phyloP scores from a whole-genome alignment of 1,140 invertebrate species.

The Hyphantria cunea region DNA sequence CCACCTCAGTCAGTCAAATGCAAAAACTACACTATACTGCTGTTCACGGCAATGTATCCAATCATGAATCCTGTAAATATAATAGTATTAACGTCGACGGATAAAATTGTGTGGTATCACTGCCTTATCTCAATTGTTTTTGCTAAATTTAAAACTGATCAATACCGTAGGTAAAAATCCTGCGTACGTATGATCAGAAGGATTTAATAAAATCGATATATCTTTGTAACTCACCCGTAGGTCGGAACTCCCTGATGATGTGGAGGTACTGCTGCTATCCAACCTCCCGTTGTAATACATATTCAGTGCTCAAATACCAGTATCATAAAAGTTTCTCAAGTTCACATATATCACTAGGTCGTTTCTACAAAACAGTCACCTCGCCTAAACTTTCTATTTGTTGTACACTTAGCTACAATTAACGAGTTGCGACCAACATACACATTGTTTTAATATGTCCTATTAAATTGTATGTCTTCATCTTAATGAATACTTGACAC shows the following conservation, averaged over 20 bases:
- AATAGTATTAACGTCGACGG: too few relatives aligned
- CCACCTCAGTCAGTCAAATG: too few relatives aligned
- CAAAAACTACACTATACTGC: too few relatives aligned
- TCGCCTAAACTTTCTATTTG: slow-evolving; percentile 8
- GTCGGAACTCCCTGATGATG: slow-evolving; percentile 66
- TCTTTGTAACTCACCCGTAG: slow-evolving; percentile 56
- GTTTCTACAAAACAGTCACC: background rate
- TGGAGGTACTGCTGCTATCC: slow-evolving; percentile 61
- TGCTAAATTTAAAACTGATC: too few relatives aligned
- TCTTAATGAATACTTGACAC: slow-evolving; percentile 37
- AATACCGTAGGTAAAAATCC: too few relatives aligned
- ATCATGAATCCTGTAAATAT: too few relatives aligned
- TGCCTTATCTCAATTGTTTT: too few relatives aligned
- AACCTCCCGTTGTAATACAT: slow-evolving; percentile 65
- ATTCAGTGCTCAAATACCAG: slow-evolving; percentile 11
- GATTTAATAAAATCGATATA: too few relatives aligned
- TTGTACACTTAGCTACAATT: slow-evolving; percentile 40
- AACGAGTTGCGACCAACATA: slow-evolving; percentile 21
- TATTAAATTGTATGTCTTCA: slow-evolving; percentile 29
- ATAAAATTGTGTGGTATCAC: too few relatives aligned
- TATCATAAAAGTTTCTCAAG: background rate
- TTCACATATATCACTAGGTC: background rate
- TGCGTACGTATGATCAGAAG: too few relatives aligned
- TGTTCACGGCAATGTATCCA: too few relatives aligned
- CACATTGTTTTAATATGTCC: slow-evolving; percentile 41